phyloP scores from a whole-genome alignment of 2,797 vertebrate species.

The Apodemus agrarius region DNA sequence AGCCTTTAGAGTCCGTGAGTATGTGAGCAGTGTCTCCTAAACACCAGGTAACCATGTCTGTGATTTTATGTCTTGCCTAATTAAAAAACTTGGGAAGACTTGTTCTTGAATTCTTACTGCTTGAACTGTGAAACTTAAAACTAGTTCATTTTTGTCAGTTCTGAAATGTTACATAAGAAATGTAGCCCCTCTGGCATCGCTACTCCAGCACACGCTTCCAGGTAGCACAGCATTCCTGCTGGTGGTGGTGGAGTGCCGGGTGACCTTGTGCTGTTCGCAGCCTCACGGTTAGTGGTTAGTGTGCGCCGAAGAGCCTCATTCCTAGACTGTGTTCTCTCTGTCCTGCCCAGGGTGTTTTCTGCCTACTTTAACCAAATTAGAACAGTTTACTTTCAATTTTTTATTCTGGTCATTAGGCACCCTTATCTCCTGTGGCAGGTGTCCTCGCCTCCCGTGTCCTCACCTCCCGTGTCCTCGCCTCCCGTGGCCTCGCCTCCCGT shows the following conservation, averaged over 20 bases:
- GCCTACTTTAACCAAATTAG: neutral
- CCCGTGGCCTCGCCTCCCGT: no score
- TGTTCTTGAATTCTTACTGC: neutral
- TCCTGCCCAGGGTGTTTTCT: neutral
- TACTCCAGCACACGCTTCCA: neutral
- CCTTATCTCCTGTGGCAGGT: no score
- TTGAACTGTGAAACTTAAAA: neutral
- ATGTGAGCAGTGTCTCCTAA: neutral
- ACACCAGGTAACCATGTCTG: neutral
- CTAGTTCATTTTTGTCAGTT: neutral
- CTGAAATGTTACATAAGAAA: neutral
- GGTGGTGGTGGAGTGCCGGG: neutral
- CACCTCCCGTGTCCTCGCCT: no score
- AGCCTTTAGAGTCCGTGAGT: neutral
- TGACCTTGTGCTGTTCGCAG: neutral
- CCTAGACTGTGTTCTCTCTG: neutral
- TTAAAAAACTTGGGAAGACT: neutral
- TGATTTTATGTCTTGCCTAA: neutral
- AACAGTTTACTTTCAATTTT: neutral
- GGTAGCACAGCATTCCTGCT: neutral
- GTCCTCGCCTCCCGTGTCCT: no score
- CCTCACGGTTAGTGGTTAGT: slow-evolving; percentile 15
- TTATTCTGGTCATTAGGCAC: no score
- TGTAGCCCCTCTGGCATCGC: neutral
- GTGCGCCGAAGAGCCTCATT: neutral